Base-by-base conservation (phyloP, 2,797 vertebrate genomes). In the Crenuchus spilurus region DNA sequence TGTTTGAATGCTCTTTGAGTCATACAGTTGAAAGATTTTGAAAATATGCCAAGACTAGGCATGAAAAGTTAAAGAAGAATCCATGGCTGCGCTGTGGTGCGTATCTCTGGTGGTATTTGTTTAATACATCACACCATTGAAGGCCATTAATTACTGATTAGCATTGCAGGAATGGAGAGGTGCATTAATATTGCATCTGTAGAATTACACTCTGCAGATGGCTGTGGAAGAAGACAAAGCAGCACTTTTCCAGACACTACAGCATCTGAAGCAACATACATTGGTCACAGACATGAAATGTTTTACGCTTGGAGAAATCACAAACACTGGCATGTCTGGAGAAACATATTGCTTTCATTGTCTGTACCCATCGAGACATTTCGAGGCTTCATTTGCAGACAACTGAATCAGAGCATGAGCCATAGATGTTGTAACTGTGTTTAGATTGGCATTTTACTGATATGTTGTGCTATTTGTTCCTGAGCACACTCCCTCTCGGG, bases 201-300 rank as follows among this genome's bases (percentile, higher is more conserved):
- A 41, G 44, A 76, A 57, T 77, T 64, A 62, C 35, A 65, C 28
- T 41, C 70, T 60, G 54, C 78, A 76, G 80, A 78, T 82, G 46
- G 72, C 57, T 41, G 46, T 63, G 51, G 60, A 14, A 33, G 41
- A 52, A 66, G 44, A 28, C 55, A 60, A 28, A 75, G 41, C 30
- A 30, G 24, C 18, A 6, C 11, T 55, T 22, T 49, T 3, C n/a
- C 28, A 10, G 44, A 31, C 39, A 24, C 37, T 55, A 49, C 44
- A 58, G 2, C 13, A 8, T 20, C 57, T 44, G 44, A n/a, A 1
- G 26, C 62, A 5, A 52, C 39, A 31, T 66, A 48, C 37, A 66
- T 46, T 33, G 57, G 51, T 68, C 73, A 51, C 4, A 3, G 35
- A 37, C 22, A 42, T 37, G 30, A 39, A 24, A 48, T 6, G 9